Conservation (phyloP, 2,797 vertebrate genomes). For the Chelonia mydas region DNA sequence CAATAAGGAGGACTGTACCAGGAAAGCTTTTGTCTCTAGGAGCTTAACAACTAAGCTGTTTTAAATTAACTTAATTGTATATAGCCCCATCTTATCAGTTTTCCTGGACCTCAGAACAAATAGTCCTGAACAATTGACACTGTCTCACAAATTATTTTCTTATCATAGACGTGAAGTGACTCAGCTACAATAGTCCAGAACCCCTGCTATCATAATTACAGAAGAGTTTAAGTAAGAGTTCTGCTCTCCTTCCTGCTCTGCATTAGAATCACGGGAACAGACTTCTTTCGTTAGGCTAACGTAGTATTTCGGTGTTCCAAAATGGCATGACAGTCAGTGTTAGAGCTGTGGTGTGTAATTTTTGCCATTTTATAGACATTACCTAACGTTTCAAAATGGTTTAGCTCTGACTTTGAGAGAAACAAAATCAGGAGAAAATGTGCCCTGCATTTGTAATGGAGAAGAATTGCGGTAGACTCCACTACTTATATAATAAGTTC, state of each 20-base stretch:
- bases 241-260: slow-evolving; percentile 8
- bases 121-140: slow-evolving; percentile 59
- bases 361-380: neutral
- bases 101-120: slow-evolving; percentile 59
- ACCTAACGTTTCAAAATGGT: neutral
- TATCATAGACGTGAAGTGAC: slow-evolving; percentile 57
- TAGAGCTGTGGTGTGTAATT: fast-evolving
- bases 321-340: neutral
- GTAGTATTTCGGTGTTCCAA: neutral
- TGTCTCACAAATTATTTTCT: slow-evolving; percentile 71
- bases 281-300: neutral
- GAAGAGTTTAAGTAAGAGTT: slow-evolving; percentile 37
- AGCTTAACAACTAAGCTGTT: neutral
- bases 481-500: neutral
- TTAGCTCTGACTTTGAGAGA: slow-evolving; percentile 1
- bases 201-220: neutral
- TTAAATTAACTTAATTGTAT: slow-evolving; percentile 24
- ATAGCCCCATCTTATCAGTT: slow-evolving; percentile 62
- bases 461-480: neutral
- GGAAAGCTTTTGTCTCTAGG: neutral
- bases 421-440: neutral
- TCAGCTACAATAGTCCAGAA: slow-evolving; percentile 60
- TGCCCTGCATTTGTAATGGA: neutral
- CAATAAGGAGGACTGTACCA: neutral
- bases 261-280: fast-evolving